phyloP scores from a whole-genome alignment of 2,113 vertebrate genomes.

The Cromileptes altivelis region DNA sequence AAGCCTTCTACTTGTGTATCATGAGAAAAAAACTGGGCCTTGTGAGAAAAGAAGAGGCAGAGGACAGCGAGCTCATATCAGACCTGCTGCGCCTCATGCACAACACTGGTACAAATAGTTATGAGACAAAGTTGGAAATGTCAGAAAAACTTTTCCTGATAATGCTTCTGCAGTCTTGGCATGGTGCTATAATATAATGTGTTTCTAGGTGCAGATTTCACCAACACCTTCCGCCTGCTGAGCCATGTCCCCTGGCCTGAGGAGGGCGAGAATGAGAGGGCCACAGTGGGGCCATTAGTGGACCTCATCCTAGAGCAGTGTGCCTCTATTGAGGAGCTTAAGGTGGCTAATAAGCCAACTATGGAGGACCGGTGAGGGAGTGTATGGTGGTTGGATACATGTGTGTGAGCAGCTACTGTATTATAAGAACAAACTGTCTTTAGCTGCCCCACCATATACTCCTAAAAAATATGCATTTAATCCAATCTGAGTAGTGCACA shows the following conservation, averaged over 20 bases:
- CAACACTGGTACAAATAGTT: constrained; percentile 84
- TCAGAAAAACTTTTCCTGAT: neutral
- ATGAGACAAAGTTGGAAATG: neutral
- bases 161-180: neutral
- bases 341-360: constrained; percentile 87
- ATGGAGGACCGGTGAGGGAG: constrained; percentile 89
- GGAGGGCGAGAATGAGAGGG: constrained; percentile 45
- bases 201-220: constrained; percentile 90
- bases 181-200: neutral
- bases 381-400: constrained; percentile 49
- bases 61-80: constrained; percentile 86
- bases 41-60: constrained; percentile 82
- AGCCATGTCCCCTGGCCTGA: constrained; percentile 80
- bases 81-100: constrained; percentile 91
- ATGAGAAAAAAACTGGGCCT: constrained; percentile 95
- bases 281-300: constrained; percentile 77
- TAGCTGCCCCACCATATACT: constrained; percentile 47
- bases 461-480: neutral
- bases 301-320: constrained; percentile 85
- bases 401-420: neutral
- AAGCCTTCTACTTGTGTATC: constrained; percentile 87
- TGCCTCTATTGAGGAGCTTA: constrained; percentile 90
- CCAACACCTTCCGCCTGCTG: constrained; percentile 89
- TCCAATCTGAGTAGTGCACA: neutral
- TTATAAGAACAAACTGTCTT: neutral